Base-by-base conservation (phyloP, 2,888 invertebrate genomes). In the Caradrina clavipalpis region DNA sequence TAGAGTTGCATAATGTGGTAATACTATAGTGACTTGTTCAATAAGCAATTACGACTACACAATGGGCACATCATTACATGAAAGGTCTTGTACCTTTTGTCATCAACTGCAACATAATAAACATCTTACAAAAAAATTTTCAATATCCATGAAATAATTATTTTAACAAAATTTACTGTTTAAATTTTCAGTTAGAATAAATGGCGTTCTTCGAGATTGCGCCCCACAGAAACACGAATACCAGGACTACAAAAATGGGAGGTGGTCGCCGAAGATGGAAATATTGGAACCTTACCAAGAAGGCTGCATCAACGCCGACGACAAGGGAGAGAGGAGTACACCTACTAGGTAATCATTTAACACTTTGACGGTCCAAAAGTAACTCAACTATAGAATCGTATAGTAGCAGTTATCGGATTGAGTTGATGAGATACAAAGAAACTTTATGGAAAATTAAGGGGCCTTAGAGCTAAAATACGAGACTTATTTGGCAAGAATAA, bases 261-360 rank as follows among this genome's bases (percentile, higher is more conserved):
- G 92, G 80, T 98, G 98, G 98, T 94, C 96, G 51, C 94, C 96
- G 55, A 96, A 97, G 86, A 96, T 97, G 76, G 96, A 96, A 80
- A 96, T 98, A 47, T 96, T 97, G 79, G 97, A 97, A 86, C 97
- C 97, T 1, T 98, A 98, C 88, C 87, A 94, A 66, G 97, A 97
- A 86, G 98, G 98, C 13, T 98, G 98, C 88, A 92, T 96, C 68
- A 92, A 94, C 63, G 94, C 96, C 11, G 97, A 97, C 82, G 97
- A 97, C 83, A 97, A 97, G 85, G 97, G 97, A 4, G 95, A 96
- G 72, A 96, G 97, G 66, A 96, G 96, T 35, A 96, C 97, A 35
- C 96, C 96, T 51, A 96, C 97, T 0, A 96, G 97, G 93, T 95
- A 84, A 63, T 11, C 17, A 57, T 47, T 39, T n/a, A 49, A 21